phyloP scores from a whole-genome alignment of 1,140 invertebrate genomes.

The Lepidurus packardi region DNA sequence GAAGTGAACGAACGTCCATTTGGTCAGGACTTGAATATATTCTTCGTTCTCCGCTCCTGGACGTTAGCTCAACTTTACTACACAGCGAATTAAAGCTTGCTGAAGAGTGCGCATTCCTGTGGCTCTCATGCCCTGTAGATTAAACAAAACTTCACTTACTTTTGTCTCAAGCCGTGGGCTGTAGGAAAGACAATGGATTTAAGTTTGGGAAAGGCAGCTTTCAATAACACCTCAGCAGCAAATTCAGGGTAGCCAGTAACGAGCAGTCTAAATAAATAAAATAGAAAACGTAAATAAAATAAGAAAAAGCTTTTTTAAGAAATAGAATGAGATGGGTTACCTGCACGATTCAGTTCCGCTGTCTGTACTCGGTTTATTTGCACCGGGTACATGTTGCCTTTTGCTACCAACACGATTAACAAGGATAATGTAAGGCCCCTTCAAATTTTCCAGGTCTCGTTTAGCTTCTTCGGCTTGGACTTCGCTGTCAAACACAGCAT shows the following conservation, averaged over 20 bases:
- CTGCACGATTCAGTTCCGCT: background rate
- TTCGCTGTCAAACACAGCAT: background rate
- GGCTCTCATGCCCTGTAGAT: background rate
- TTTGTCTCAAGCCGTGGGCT: background rate
- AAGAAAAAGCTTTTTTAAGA: background rate
- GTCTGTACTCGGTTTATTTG: background rate
- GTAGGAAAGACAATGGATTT: conserved; percentile 1
- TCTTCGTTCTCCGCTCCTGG: no score
- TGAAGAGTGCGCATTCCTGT: no score
- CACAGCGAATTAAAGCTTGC: no score
- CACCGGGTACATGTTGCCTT: no score
- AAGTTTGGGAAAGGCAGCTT: conserved; percentile 16
- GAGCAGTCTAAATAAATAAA: conserved; percentile 19
- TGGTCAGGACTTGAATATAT: no score
- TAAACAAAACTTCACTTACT: conserved; percentile 20
- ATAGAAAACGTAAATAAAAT: background rate
- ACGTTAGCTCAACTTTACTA: no score
- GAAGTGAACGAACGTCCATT: no score
- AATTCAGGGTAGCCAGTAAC: conserved; percentile 22
- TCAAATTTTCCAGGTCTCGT: background rate
- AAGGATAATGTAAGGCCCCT: background rate
- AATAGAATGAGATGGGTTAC: background rate
- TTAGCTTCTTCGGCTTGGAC: conserved; percentile 24
- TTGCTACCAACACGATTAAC: conserved; percentile 22
- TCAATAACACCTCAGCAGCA: background rate